A percentile compares a stretch with the other conserved stretches of the same genome.
These are phyloP conservation scores for Uria lomvia DNA, from an alignment of 2,113 vertebrate species.

Conservation along the genomic window DNA sequence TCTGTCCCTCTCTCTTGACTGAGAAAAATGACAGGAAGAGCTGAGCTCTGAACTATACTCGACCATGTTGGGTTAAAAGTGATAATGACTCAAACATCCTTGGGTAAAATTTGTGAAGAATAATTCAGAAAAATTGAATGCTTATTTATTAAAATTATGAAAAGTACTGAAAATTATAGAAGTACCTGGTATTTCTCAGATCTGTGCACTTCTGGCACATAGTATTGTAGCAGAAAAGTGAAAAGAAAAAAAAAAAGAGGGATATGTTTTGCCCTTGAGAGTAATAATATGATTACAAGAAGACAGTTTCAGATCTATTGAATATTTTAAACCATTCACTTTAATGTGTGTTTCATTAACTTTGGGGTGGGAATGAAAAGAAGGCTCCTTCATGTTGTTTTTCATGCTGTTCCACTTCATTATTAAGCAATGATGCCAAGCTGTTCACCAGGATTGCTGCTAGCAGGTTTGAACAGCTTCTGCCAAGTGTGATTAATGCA, in stretches of 20 bases:
- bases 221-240: neutral
- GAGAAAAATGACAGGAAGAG: neutral
- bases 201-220: neutral
- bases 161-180: neutral
- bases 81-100: neutral
- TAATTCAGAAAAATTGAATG: neutral
- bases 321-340: slow-evolving; percentile 54
- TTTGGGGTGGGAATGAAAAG: slow-evolving; percentile 46
- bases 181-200: neutral
- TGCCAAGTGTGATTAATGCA: slow-evolving; percentile 79
- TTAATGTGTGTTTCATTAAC: slow-evolving; percentile 54
- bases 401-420: slow-evolving; percentile 65
- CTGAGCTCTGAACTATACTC: neutral
- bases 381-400: slow-evolving; percentile 54
- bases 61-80: neutral
- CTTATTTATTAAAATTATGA: neutral
- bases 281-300: neutral
- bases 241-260: neutral
- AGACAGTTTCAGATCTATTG: neutral
- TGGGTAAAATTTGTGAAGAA: neutral
- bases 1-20: neutral
- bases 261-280: slow-evolving; percentile 16
- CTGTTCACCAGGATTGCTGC: slow-evolving; percentile 68
- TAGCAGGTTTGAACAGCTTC: slow-evolving; percentile 67
- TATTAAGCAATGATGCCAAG: slow-evolving; percentile 73